These are phyloP conservation scores for Temnothorax ravouxi DNA, from an alignment of 2,888 invertebrate species.

Conservation along the genomic window DNA sequence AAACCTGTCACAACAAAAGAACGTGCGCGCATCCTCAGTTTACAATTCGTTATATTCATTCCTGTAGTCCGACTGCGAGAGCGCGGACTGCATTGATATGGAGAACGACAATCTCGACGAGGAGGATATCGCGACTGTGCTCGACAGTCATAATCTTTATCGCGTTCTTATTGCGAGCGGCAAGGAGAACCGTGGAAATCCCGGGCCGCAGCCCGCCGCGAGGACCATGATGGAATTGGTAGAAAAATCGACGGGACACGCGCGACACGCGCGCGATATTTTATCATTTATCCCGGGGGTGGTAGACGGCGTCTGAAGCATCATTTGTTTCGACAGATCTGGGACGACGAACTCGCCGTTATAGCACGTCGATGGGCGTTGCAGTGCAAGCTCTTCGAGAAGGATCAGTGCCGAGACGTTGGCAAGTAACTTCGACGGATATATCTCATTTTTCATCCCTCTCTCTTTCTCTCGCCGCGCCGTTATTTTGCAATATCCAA, in stretches of 20 bases:
- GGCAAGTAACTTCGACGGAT: slow-evolving; percentile 79
- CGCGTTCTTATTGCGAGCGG: slow-evolving; percentile 85
- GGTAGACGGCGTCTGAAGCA: slow-evolving; percentile 28
- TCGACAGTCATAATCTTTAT: slow-evolving; percentile 86
- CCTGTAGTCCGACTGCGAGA: slow-evolving; percentile 73
- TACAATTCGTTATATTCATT: slow-evolving; percentile 1
- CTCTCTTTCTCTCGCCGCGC: slow-evolving; percentile 26
- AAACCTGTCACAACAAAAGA: neutral
- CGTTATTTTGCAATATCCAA: slow-evolving; percentile 73
- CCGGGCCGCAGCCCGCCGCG: slow-evolving; percentile 85
- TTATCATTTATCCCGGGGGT: slow-evolving; percentile 50
- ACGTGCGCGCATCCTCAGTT: neutral
- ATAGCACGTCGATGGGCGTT: slow-evolving; percentile 86
- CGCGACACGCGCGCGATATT: slow-evolving; percentile 46
- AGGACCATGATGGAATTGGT: slow-evolving; percentile 80
- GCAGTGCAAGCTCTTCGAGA: slow-evolving; percentile 85
- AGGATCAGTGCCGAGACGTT: slow-evolving; percentile 86
- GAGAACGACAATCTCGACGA: slow-evolving; percentile 77
- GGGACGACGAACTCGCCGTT: slow-evolving; percentile 86
- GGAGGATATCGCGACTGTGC: slow-evolving; percentile 83
- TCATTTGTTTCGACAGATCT: slow-evolving; percentile 75
- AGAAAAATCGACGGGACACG: slow-evolving; percentile 55
- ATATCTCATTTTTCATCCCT: slow-evolving; percentile 68
- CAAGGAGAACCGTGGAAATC: slow-evolving; percentile 81
- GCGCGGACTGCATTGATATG: slow-evolving; percentile 68